phyloP scores from a whole-genome alignment of 2,797 vertebrate species.

The Echiichthys vipera region DNA sequence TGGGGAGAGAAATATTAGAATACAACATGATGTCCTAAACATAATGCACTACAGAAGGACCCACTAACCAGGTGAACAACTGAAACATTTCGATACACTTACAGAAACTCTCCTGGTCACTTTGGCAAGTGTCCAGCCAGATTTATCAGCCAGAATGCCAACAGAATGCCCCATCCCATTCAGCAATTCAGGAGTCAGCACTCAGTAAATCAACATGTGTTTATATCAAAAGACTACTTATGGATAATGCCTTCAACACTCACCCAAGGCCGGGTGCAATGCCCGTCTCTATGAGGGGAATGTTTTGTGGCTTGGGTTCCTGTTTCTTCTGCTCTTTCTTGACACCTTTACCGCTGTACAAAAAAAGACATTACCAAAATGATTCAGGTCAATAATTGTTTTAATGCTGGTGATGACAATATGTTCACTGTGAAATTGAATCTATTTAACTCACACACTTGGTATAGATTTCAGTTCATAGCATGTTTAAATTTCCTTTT shows the following conservation, averaged over 20 bases:
- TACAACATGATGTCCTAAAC: not conserved
- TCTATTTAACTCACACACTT: not conserved
- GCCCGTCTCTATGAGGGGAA: slow-evolving; percentile 89
- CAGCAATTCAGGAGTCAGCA: not conserved
- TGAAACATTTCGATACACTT: too few species aligned
- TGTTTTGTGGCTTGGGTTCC: slow-evolving; percentile 76
- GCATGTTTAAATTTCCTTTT: not conserved
- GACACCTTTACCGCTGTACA: slow-evolving; percentile 49
- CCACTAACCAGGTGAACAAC: too few species aligned
- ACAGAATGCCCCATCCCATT: not conserved
- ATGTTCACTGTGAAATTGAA: not conserved
- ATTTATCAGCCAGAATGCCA: not conserved
- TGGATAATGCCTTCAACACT: slow-evolving; percentile 39
- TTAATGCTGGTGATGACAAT: not conserved
- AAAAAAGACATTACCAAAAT: not conserved
- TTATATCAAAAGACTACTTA: not conserved
- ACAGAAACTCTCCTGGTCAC: too few species aligned
- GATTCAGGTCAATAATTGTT: too few species aligned
- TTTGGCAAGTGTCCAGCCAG: too few species aligned
- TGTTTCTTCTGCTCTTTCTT: slow-evolving; percentile 79
- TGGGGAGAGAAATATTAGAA: not conserved
- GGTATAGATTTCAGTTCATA: not conserved
- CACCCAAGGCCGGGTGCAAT: slow-evolving; percentile 92
- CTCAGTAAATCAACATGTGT: not conserved
- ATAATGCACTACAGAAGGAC: not conserved